These are phyloP conservation scores for Palaemon carinicauda DNA, from an alignment of 1,140 invertebrate species.

Conservation along the genomic window DNA sequence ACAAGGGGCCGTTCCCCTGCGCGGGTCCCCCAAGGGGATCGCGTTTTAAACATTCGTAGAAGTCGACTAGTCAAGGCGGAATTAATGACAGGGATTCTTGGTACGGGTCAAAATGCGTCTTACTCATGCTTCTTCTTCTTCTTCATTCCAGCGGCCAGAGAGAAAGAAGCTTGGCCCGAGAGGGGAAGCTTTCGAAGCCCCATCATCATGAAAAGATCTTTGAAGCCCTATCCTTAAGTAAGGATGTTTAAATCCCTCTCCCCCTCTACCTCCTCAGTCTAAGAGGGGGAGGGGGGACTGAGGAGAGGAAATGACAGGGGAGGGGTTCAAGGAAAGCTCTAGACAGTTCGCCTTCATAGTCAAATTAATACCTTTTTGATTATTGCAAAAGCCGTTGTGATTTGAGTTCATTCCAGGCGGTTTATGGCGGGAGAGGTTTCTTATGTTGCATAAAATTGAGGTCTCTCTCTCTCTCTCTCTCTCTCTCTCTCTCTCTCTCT, in stretches of 20 bases:
- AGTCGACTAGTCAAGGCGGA: constrained; percentile 34
- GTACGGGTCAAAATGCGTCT: constrained; percentile 7
- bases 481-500: no score
- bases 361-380: constrained; percentile 44
- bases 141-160: no score
- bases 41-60: constrained; percentile 39
- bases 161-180: no score
- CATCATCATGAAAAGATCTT: neutral
- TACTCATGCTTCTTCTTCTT: neutral
- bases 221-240: constrained; percentile 9
- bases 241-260: constrained; percentile 9
- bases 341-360: neutral
- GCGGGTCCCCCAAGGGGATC: neutral
- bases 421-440: constrained; percentile 5
- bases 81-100: constrained; percentile 39
- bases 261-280: neutral
- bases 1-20: no score
- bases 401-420: constrained; percentile 1
- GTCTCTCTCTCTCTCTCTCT: no score
- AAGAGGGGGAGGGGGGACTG: no score
- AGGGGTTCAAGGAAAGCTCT: neutral
- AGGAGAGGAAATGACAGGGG: no score
- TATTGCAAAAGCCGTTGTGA: constrained; percentile 39
- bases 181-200: neutral
- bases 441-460: neutral